phyloP scores from a whole-genome alignment of 2,888 invertebrate species.

The Rambutsinella grinnellia region DNA sequence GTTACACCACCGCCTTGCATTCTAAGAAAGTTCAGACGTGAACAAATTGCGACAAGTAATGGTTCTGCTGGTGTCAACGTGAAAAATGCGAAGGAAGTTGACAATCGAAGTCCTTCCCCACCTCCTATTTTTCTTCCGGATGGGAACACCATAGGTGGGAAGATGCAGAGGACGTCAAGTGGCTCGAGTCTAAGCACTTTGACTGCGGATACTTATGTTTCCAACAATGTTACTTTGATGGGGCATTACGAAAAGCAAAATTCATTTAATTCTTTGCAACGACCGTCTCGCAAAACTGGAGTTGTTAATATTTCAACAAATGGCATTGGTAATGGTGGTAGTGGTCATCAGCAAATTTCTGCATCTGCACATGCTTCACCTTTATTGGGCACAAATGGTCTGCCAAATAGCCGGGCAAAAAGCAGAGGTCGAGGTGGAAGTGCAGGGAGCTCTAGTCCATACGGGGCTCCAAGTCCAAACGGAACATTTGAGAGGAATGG shows the following conservation, averaged over 20 bases:
- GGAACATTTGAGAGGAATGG: slow-evolving; percentile 46
- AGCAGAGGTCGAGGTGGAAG: slow-evolving; percentile 23
- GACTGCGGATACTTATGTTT: slow-evolving; percentile 59
- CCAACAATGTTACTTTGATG: slow-evolving; percentile 33
- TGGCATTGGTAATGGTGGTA: slow-evolving; percentile 4
- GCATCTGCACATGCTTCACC: slow-evolving; percentile 60
- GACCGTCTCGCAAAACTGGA: slow-evolving; percentile 16
- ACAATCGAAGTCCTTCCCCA: slow-evolving; percentile 27
- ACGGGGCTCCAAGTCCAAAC: slow-evolving; percentile 36
- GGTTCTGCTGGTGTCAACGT: not conserved
- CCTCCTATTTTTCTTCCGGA: slow-evolving; percentile 42
- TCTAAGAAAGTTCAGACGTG: slow-evolving; percentile 57
- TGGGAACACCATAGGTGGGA: slow-evolving; percentile 6
- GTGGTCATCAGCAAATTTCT: slow-evolving; percentile 9
- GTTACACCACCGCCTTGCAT: slow-evolving; percentile 63
- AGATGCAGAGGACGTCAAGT: slow-evolving; percentile 55
- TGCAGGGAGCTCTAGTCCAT: slow-evolving; percentile 39
- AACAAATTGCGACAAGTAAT: slow-evolving; percentile 27
- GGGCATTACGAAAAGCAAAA: slow-evolving; percentile 31
- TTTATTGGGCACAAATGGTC: slow-evolving; percentile 43
- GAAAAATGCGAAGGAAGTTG: slow-evolving; percentile 27
- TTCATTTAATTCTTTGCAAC: slow-evolving; percentile 56
- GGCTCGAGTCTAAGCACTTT: slow-evolving; percentile 62
- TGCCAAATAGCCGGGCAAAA: slow-evolving; percentile 22
- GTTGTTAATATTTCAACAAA: too few species aligned